phyloP scores from a whole-genome alignment of 2,113 vertebrate genomes.

The Bagarius yarrelli region DNA sequence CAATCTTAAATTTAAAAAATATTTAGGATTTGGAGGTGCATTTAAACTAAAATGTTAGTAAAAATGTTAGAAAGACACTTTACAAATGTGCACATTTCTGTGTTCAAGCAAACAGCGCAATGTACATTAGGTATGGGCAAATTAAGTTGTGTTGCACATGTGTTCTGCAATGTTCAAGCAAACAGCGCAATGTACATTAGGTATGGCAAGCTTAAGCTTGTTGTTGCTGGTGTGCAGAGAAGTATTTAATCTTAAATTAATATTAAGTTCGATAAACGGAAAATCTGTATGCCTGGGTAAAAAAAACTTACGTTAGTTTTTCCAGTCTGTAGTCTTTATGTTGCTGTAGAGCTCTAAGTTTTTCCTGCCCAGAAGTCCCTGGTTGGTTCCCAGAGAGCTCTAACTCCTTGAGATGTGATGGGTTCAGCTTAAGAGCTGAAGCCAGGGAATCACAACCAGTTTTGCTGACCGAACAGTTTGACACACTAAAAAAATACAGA shows the following conservation, averaged over 20 bases:
- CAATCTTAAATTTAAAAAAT: no score
- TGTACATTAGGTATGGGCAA: background rate
- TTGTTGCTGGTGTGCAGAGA: background rate
- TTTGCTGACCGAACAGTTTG: slow-evolving; percentile 51
- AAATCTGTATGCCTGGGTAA: background rate
- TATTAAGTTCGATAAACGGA: background rate
- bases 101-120: background rate
- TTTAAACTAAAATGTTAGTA: background rate
- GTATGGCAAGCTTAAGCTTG: background rate
- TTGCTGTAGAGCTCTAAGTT: slow-evolving; percentile 38
- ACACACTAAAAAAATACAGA: slow-evolving; percentile 48
- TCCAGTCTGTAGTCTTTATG: slow-evolving; percentile 43
- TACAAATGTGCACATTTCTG: background rate
- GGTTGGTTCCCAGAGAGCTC: slow-evolving; percentile 58
- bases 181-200: background rate
- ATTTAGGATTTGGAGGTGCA: no score
- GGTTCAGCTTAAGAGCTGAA: slow-evolving; percentile 52
- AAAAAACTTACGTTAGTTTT: slow-evolving; percentile 35
- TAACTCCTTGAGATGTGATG: slow-evolving; percentile 50
- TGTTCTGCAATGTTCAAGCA: background rate
- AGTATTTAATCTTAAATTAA: background rate
- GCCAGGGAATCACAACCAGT: slow-evolving; percentile 46
- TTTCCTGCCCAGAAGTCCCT: slow-evolving; percentile 18
- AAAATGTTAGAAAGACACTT: background rate
- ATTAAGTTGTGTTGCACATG: no score